Evolutionary conservation across 2,888 invertebrate species (phyloP), one percentile per base, ranked within the genome.

Genomic region (Tinea pellionella): DNA sequence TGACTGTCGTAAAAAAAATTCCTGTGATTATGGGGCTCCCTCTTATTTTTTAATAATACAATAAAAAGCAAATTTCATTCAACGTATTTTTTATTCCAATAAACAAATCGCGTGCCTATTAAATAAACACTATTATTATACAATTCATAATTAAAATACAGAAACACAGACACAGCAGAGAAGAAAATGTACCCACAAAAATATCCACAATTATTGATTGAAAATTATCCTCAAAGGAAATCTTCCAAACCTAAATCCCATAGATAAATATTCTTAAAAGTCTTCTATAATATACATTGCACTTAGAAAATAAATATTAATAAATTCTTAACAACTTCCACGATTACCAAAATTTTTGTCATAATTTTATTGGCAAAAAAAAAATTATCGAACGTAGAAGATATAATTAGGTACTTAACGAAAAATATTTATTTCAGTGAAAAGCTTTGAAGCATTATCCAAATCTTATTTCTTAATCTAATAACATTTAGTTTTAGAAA

Each of bases 31-130:
- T n/a, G n/a, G n/a, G n/a, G n/a, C n/a, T n/a, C n/a, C n/a, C n/a
- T n/a, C n/a, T n/a, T n/a, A n/a, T n/a, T n/a, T n/a, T n/a, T n/a
- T n/a, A 24, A 24, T 24, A 24, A 24, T 24, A 24, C 24, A 24
- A 24, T 24, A 24, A 24, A 24, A 24, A 6, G 2, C 24, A 24
- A 24, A 3, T 24, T 24, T 24, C 24, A 78, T 79, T 79, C 78
- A 81, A 84, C 81, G 78, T 82, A 77, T 72, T 78, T 24, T 84
- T 86, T 79, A 84, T 78, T 84, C 78, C 78, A 79, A 76, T 83
- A 85, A 78, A 84, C 76, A 80, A 79, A 84, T 81, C 81, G 81
- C 77, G 75, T 79, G 75, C 75, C 73, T 75, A 73, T 69, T 66
- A 69, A 67, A 70, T 67, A 71, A 72, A 74, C 70, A 73, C 71